These are phyloP conservation scores for Panthera tigris DNA, from an alignment of 2,113 vertebrate genomes.

Conservation along the genomic window DNA sequence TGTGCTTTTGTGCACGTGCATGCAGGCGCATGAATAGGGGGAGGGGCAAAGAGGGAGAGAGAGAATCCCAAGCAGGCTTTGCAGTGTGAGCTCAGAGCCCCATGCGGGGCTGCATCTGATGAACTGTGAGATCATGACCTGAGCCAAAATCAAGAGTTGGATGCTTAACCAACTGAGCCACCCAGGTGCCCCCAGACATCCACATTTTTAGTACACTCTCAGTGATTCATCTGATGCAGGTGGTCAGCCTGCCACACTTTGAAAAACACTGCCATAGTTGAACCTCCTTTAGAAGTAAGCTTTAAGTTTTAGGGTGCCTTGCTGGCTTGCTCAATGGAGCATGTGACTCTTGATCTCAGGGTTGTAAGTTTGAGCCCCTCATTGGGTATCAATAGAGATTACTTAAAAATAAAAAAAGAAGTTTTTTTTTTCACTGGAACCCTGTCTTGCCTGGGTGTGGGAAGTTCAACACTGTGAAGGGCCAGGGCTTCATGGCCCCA, in stretches of 20 bases:
- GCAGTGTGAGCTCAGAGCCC: no score
- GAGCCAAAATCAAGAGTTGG: no score
- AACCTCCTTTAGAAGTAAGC: not conserved
- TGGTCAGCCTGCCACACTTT: not conserved
- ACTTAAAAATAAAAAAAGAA: not conserved
- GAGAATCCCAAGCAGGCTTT: no score
- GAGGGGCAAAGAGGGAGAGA: no score
- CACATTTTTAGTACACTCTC: constrained; percentile 2
- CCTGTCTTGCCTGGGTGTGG: not conserved
- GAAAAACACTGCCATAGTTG: not conserved
- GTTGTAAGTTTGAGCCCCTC: not conserved
- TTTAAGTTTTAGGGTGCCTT: not conserved
- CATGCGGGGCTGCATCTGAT: no score
- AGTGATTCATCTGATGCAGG: not conserved
- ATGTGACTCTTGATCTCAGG: not conserved
- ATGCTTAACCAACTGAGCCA: no score
- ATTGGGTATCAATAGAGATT: not conserved
- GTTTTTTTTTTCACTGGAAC: not conserved
- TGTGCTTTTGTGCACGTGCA: no score
- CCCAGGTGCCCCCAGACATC: not conserved
- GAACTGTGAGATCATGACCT: no score
- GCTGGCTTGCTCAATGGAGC: not conserved
- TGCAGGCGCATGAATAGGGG: no score
- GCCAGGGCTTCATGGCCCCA: not conserved
- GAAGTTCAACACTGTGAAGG: not conserved